Percentiles rank a stretch among this genome's conserved stretches.
Conservation (phyloP, 53 echinoderm and acorn worm species). For the Apostichopus leukothele region DNA sequence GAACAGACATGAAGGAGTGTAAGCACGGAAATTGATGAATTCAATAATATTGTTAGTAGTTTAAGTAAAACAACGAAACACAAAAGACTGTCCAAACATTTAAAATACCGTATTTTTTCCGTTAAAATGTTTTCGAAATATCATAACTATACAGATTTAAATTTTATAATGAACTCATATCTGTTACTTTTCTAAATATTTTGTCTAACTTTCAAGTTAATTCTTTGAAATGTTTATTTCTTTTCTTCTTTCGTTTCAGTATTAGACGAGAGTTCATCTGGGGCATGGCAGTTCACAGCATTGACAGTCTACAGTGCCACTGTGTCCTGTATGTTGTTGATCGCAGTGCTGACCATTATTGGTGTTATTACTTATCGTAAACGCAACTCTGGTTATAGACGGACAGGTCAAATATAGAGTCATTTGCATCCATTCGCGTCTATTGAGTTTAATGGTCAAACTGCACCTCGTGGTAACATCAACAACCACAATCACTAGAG, state of each 20-base stretch:
- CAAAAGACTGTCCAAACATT: background rate
- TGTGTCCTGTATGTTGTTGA: background rate
- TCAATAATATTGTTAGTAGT: too few relatives aligned
- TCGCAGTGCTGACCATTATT: background rate
- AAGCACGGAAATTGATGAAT: too few relatives aligned
- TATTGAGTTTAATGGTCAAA: too few relatives aligned
- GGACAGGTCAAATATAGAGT: background rate
- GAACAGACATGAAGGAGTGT: too few relatives aligned
- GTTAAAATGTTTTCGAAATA: background rate
- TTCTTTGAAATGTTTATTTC: background rate
- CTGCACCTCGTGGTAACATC: too few relatives aligned
- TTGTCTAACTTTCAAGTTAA: background rate
- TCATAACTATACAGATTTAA: background rate
- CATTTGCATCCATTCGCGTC: too few relatives aligned
- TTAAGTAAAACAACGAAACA: too few relatives aligned
- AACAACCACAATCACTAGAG: too few relatives aligned
- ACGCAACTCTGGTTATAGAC: background rate
- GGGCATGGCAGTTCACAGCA: background rate
- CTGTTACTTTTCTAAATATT: background rate
- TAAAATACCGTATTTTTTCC: background rate
- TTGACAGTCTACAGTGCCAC: slow-evolving; percentile 15
- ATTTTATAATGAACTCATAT: background rate
- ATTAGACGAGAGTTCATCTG: background rate
- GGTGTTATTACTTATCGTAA: background rate
- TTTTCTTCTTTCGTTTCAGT: background rate